Percentiles rank a stretch among this genome's conserved stretches.
Evolutionary conservation across 1,140 invertebrate species (phyloP).

Genomic region (Pachypeltis micranthus): DNA sequence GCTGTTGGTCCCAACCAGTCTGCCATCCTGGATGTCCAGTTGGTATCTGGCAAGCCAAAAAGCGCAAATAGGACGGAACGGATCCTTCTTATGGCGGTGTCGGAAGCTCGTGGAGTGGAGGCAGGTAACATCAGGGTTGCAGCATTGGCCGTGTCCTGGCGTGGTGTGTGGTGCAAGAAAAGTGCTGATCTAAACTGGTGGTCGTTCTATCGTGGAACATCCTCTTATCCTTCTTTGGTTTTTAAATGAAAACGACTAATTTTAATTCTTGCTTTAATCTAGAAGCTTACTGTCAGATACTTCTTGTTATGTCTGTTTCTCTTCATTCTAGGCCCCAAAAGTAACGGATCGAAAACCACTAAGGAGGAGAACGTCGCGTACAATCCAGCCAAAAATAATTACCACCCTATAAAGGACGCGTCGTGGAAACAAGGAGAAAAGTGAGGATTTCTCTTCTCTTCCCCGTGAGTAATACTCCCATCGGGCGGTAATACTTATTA

Average conservation of each 20-base stretch:
- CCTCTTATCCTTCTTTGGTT: not conserved
- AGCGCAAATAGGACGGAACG: too few relatives aligned
- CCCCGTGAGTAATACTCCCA: not conserved
- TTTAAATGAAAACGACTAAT: not conserved
- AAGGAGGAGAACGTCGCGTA: slow-evolving; percentile 41
- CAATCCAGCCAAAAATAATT: slow-evolving; percentile 56
- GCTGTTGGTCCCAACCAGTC: too few relatives aligned
- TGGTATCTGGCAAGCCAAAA: too few relatives aligned
- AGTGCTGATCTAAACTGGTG: not conserved
- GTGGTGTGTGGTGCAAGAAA: too few relatives aligned
- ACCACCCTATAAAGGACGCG: slow-evolving; percentile 85
- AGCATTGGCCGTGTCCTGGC: too few relatives aligned
- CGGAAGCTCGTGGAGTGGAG: too few relatives aligned
- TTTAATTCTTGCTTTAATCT: not conserved
- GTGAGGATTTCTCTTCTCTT: slow-evolving; percentile 37
- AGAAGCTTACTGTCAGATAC: not conserved
- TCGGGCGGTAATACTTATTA: not conserved
- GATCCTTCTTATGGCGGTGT: too few relatives aligned
- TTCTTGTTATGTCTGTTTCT: not conserved
- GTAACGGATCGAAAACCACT: slow-evolving; percentile 1
- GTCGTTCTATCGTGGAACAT: not conserved
- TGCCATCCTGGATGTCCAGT: too few relatives aligned
- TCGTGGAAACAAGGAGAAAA: slow-evolving; percentile 67
- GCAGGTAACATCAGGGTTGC: too few relatives aligned
- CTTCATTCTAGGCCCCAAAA: not conserved